Evolutionary conservation across 2,113 vertebrate species (phyloP), one percentile per base, ranked within the genome.

Genomic region (Elephantulus edwardii): DNA sequence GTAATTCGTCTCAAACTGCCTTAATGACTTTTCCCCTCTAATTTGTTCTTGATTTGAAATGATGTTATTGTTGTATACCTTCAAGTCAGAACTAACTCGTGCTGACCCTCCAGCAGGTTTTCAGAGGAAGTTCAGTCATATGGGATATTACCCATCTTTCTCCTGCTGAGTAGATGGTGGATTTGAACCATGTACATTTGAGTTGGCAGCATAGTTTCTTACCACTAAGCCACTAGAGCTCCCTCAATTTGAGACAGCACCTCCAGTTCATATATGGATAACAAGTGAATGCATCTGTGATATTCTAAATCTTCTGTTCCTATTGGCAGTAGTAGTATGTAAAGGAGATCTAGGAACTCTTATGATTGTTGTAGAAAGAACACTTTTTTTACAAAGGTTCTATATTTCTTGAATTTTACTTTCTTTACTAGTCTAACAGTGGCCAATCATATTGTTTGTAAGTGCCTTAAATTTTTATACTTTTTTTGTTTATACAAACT

Each of bases 391-490:
- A 79, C n/a, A 33, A 86, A 81, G 26, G 26, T 80, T 48, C 76
- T 66, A 17, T 44, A 28, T 77, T 94, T 90, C 82, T 92, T 76
- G 44, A 88, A 79, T 90, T 93, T 96, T 68, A 79, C 52, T 94
- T 93, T 89, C 33, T 90, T 28, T 89, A 78, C 30, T 80, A 92
- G 86, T 75, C 80, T 48, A 46, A 64, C 17, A 87, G 44, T 88
- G 60, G 86, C 60, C 42, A 80, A 66, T 91, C 89, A 50, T 91
- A 88, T 85, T 93, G 84, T 89, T 94, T 87, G 91, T 62, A 52
- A 91, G 62, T 98, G 97, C 97, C 97, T 98, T 98, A 97, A 95
- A 82, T 75, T 96, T 97, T 97, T 97, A 97, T 95, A 93, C 90
- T 97, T 96, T n/a, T n/a, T n/a, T 95, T 84, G 60, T 97, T 96